Percentiles rank a stretch among this genome's conserved stretches.
phyloP scores from a whole-genome alignment of 2,888 invertebrate species.

The Cephonodes hylas region DNA sequence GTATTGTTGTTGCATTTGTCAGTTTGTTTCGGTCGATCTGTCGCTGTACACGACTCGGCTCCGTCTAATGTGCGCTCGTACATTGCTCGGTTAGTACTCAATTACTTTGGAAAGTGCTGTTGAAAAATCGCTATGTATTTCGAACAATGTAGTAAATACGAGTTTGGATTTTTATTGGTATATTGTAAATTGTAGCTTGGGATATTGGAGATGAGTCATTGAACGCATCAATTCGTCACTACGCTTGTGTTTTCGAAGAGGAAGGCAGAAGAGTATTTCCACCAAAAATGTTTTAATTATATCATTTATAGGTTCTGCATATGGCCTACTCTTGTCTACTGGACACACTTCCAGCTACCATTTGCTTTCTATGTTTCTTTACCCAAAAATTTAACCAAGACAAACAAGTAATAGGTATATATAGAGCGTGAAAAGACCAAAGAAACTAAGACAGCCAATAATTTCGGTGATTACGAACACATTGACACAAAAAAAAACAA shows the following conservation, averaged over 20 bases:
- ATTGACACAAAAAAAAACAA: too few species aligned
- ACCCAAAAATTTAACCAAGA: too few species aligned
- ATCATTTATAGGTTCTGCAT: too few species aligned
- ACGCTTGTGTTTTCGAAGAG: neutral
- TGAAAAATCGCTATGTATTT: neutral
- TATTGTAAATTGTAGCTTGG: neutral
- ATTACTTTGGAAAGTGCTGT: neutral
- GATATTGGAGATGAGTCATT: neutral
- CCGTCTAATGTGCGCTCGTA: neutral
- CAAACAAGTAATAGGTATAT: too few species aligned
- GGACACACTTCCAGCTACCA: too few species aligned
- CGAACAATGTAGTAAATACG: neutral
- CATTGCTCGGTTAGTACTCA: constrained; percentile 1
- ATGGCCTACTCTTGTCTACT: too few species aligned
- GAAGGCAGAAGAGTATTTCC: too few species aligned
- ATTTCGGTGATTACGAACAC: too few species aligned
- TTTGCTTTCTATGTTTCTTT: too few species aligned
- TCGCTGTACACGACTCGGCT: neutral
- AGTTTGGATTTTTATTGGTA: neutral
- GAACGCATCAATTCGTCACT: neutral
- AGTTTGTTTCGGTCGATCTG: constrained; percentile 14
- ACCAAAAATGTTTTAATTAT: too few species aligned
- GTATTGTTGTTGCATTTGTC: constrained; percentile 22
- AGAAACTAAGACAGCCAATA: too few species aligned
- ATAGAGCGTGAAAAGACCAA: too few species aligned